Conservation (phyloP, 1,140 invertebrate genomes). For the Palaemon carinicauda region DNA sequence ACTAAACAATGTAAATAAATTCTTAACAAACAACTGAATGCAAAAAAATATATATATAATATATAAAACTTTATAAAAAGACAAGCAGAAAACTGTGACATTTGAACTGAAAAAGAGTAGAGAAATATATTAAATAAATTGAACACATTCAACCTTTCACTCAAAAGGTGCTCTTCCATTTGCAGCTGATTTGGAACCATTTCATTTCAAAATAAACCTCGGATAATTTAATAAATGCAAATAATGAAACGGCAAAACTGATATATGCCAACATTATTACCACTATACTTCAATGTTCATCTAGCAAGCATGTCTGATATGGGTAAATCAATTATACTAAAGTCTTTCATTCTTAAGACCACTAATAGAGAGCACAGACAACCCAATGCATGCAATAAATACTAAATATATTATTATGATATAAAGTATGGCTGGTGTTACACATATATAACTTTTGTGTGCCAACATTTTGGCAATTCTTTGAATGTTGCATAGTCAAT, state of each 20-base stretch:
- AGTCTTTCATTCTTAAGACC: slow-evolving; percentile 1
- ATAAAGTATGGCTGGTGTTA: too few species aligned
- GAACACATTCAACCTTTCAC: background rate
- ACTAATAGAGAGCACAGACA: slow-evolving; percentile 38
- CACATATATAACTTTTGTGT: too few species aligned
- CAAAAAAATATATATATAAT: slow-evolving; percentile 35
- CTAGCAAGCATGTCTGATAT: background rate
- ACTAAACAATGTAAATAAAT: slow-evolving; percentile 16
- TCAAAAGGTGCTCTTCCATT: background rate
- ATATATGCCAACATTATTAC: too few species aligned
- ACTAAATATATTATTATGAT: background rate
- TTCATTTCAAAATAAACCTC: too few species aligned
- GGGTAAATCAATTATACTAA: background rate
- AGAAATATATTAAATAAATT: background rate
- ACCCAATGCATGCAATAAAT: slow-evolving; percentile 7
- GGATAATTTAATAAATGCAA: too few species aligned
- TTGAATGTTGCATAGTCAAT: background rate
- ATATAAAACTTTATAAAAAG: background rate
- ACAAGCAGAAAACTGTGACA: slow-evolving; percentile 31
- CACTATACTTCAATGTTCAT: background rate
- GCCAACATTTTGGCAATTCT: too few species aligned
- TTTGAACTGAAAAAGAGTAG: slow-evolving; percentile 28
- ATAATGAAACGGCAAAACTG: too few species aligned
- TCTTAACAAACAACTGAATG: background rate
- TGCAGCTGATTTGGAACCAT: too few species aligned